These are phyloP conservation scores for Mystacornis crossleyi DNA, from an alignment of 2,113 vertebrate species.

Conservation along the genomic window DNA sequence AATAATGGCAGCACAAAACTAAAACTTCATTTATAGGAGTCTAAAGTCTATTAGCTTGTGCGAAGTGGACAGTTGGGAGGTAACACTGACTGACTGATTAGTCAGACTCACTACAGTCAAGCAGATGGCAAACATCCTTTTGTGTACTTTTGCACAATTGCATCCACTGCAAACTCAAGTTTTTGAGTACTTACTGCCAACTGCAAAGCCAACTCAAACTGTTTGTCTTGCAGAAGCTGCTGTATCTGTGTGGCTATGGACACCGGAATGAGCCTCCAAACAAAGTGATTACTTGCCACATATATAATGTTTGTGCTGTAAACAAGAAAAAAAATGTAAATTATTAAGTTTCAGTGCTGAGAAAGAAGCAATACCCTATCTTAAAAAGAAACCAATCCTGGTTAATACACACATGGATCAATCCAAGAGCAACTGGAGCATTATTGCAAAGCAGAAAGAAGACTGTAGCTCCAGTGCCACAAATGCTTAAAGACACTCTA, in stretches of 20 bases:
- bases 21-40: neutral
- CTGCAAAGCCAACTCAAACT: constrained; percentile 97
- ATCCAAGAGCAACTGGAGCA: neutral
- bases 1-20: neutral
- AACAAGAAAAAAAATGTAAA: neutral
- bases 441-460: neutral
- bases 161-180: neutral
- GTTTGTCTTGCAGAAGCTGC: constrained; percentile 96
- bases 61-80: neutral
- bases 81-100: neutral
- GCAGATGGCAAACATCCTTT: neutral
- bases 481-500: neutral
- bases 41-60: neutral
- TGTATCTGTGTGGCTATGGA: constrained; percentile 96
- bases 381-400: neutral
- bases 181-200: constrained; percentile 85
- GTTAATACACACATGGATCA: neutral
- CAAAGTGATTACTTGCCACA: constrained; percentile 98
- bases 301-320: constrained; percentile 93
- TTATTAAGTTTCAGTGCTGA: neutral
- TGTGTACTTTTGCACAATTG: neutral
- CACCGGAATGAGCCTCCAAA: constrained; percentile 96
- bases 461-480: neutral
- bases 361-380: neutral
- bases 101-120: neutral